phyloP scores from a whole-genome alignment of 1,140 invertebrate species.

The Drosophila triauraria region DNA sequence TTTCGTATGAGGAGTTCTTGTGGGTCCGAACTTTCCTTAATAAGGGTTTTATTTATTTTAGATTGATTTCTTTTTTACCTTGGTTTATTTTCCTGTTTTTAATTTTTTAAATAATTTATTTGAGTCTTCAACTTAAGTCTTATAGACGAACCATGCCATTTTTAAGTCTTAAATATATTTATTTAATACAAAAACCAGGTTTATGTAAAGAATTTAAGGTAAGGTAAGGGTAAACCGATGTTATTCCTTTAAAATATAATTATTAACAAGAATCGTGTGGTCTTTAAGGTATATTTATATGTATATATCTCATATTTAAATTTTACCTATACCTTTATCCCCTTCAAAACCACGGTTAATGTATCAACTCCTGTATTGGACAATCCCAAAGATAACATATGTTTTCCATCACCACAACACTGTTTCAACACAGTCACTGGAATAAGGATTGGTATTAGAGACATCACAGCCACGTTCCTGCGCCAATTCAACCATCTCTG shows the following conservation, averaged over 20 bases:
- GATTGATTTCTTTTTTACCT: no score
- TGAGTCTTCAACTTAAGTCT: no score
- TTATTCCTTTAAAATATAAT: no score
- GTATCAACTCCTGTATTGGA: background rate
- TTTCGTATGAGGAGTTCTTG: background rate
- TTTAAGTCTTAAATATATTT: no score
- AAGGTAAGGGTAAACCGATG: no score
- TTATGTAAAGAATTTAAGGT: no score
- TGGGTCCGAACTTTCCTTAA: background rate
- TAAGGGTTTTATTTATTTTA: background rate
- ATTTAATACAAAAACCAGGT: no score
- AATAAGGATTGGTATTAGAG: constrained; percentile 18
- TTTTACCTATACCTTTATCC: no score
- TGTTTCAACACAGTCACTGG: constrained; percentile 3
- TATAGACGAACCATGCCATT: no score
- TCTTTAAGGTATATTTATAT: background rate
- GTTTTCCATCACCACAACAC: constrained; percentile 9
- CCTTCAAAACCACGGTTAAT: background rate
- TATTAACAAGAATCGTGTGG: rapidly evolving
- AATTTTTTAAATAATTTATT: no score
- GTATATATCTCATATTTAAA: no score
- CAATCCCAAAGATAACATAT: constrained; percentile 6
- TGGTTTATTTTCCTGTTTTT: background rate
- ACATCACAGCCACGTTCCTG: constrained; percentile 13
- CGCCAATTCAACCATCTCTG: background rate